Percentiles rank a stretch among this genome's conserved stretches.
phyloP scores from a whole-genome alignment of 2,797 vertebrate genomes.

The Falco peregrinus region DNA sequence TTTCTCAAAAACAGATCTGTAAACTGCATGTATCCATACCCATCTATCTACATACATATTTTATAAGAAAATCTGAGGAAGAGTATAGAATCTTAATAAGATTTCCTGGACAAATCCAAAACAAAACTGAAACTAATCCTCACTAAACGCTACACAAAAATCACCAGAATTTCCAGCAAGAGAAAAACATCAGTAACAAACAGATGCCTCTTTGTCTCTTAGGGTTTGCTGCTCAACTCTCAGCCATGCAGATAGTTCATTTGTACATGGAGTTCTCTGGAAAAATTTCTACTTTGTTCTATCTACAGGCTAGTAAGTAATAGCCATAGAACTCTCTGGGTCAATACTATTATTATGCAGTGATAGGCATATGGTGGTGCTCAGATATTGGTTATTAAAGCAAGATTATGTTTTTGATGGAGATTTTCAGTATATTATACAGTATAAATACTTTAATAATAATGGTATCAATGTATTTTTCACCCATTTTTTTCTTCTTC shows the following conservation, averaged over 20 bases:
- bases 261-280: background rate
- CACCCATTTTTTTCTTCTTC: background rate
- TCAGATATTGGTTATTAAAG: background rate
- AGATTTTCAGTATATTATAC: background rate
- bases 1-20: slow-evolving; percentile 10
- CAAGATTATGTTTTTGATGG: background rate
- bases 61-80: background rate
- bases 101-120: background rate
- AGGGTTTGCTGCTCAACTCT: background rate
- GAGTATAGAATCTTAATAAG: background rate
- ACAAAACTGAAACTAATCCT: background rate
- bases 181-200: background rate
- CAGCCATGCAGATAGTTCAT: background rate
- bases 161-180: background rate
- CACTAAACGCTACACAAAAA: background rate
- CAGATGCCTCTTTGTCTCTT: background rate
- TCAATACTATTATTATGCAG: background rate
- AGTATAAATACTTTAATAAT: background rate
- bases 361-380: background rate
- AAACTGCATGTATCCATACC: background rate
- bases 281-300: background rate
- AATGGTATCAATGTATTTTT: background rate
- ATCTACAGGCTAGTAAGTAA: background rate
- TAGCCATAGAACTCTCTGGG: background rate
- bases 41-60: background rate